These are phyloP conservation scores for Alsophila aescularia DNA, from an alignment of 2,888 invertebrate species.

Conservation along the genomic window DNA sequence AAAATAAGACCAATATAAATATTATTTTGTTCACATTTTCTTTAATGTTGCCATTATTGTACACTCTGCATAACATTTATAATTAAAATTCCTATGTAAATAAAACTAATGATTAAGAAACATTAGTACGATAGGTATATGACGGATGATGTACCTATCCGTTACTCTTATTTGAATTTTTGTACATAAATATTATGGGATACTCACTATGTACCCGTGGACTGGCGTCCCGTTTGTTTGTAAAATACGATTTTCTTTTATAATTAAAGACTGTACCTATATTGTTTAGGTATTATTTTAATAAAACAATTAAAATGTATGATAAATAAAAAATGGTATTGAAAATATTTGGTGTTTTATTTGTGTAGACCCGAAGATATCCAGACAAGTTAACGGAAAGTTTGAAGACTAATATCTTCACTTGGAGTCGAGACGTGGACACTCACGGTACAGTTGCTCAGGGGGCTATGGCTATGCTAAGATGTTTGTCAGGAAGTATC, in stretches of 20 bases:
- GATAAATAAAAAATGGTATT: conserved; percentile 77
- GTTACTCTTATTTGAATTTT: conserved; percentile 12
- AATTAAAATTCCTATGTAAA: conserved; percentile 76
- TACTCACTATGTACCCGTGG: conserved; percentile 34
- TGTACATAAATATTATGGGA: conserved; percentile 36
- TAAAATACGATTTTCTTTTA: conserved; percentile 62
- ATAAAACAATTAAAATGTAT: conserved; percentile 81
- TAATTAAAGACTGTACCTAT: conserved; percentile 82
- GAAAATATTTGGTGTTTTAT: conserved; percentile 64
- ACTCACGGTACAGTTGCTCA: too few species aligned
- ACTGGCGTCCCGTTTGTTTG: conserved; percentile 38
- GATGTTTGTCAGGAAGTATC: too few species aligned
- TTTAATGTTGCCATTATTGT: conserved; percentile 10
- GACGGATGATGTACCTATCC: conserved; percentile 35
- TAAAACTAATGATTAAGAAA: conserved; percentile 52
- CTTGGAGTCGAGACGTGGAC: too few species aligned
- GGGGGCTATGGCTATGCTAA: too few species aligned
- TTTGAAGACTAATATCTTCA: too few species aligned
- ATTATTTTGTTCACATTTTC: background rate
- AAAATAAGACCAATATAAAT: background rate
- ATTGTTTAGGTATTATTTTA: conserved; percentile 65
- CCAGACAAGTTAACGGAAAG: too few species aligned
- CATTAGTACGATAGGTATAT: conserved; percentile 43
- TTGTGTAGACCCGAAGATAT: too few species aligned
- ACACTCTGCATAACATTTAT: conserved; percentile 31